Percentiles rank a stretch among this genome's conserved stretches.
These are phyloP conservation scores for Staurois parvus DNA, from an alignment of 2,797 vertebrate species.

Conservation along the genomic window DNA sequence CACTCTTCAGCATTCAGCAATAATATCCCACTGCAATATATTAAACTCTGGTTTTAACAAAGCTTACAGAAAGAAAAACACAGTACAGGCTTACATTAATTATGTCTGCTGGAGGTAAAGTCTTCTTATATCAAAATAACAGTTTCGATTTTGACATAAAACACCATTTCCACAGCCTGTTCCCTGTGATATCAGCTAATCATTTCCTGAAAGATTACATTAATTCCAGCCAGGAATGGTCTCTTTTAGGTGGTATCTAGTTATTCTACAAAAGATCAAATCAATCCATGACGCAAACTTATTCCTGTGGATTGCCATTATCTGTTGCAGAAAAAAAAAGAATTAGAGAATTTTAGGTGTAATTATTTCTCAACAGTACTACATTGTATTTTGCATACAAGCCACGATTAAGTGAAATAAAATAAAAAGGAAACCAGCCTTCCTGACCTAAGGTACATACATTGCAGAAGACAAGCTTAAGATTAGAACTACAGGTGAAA, in stretches of 20 bases:
- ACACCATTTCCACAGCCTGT: background rate
- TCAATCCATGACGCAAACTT: constrained; percentile 6
- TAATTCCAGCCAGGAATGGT: constrained; percentile 4
- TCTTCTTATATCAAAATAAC: constrained; percentile 17
- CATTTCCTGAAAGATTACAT: constrained; percentile 14
- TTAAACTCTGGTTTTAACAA: background rate
- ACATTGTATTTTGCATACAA: background rate
- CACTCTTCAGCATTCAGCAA: constrained; percentile 11
- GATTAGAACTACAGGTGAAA: too few species aligned
- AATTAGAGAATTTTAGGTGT: background rate
- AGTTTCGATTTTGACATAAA: constrained; percentile 13
- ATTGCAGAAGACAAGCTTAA: too few species aligned
- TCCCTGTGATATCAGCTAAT: background rate
- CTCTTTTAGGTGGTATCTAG: constrained; percentile 10
- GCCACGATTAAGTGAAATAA: too few species aligned
- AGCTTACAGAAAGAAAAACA: background rate
- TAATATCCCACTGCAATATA: constrained; percentile 18
- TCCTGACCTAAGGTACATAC: too few species aligned
- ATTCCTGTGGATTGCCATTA: constrained; percentile 11
- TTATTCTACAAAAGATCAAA: constrained; percentile 20
- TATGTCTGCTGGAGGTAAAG: constrained; percentile 3
- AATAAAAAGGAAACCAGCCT: too few species aligned
- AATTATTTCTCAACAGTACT: background rate
- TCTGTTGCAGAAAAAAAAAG: background rate
- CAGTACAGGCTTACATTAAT: background rate